Conservation (phyloP, 2,797 vertebrate species). For the Notamacropus eugenii region DNA sequence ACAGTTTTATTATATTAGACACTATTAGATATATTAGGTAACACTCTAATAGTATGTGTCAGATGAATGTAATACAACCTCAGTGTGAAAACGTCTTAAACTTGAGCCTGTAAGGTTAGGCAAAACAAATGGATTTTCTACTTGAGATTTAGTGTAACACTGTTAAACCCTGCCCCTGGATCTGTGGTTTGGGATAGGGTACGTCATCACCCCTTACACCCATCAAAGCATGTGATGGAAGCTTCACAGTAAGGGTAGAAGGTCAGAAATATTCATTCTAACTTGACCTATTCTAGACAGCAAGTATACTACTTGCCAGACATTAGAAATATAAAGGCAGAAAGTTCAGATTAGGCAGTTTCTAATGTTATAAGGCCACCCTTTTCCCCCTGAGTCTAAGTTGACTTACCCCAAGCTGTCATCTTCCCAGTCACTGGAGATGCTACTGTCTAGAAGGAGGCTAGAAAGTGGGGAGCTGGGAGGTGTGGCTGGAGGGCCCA, state of each 20-base stretch:
- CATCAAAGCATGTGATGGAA: neutral
- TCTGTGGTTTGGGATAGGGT: neutral
- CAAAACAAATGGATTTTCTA: neutral
- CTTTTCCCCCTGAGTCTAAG: neutral
- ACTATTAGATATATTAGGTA: neutral
- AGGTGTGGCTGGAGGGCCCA: slow-evolving; percentile 85
- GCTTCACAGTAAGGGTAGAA: neutral
- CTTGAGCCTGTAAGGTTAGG: neutral
- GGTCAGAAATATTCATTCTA: neutral
- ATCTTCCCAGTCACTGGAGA: slow-evolving; percentile 83
- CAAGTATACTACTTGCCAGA: neutral
- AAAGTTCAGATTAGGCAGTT: neutral
- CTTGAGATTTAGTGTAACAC: neutral
- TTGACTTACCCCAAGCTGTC: slow-evolving; percentile 75
- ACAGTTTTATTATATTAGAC: neutral
- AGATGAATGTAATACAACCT: neutral
- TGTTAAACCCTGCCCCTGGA: neutral
- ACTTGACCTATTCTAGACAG: neutral
- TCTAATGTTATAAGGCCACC: neutral
- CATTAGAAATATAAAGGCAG: neutral
- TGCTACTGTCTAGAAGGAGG: slow-evolving; percentile 80
- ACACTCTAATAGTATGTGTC: neutral
- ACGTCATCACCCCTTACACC: neutral
- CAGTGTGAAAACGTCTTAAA: neutral
- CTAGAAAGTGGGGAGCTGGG: slow-evolving; percentile 83